phyloP scores from a whole-genome alignment of 2,888 invertebrate genomes.

The Priocnemis perturbator region DNA sequence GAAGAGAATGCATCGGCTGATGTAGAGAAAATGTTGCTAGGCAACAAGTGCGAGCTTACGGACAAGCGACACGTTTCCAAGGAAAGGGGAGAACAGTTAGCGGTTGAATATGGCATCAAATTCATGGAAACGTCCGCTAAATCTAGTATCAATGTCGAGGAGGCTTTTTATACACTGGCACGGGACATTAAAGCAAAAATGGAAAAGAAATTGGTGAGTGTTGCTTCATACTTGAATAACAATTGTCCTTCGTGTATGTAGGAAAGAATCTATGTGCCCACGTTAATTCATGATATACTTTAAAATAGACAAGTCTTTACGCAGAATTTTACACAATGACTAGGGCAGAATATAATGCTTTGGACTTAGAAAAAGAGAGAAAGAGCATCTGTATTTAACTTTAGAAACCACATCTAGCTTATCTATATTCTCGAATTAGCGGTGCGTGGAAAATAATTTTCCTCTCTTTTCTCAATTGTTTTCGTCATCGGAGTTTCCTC shows the following conservation, averaged over 20 bases:
- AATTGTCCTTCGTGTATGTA: background rate
- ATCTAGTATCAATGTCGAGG: slow-evolving; percentile 99
- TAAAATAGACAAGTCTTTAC: too few species aligned
- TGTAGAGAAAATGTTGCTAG: slow-evolving; percentile 99
- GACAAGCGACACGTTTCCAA: slow-evolving; percentile 96
- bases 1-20: slow-evolving; percentile 99
- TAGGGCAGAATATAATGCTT: too few species aligned
- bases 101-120: slow-evolving; percentile 98
- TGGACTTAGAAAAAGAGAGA: too few species aligned
- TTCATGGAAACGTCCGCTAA: slow-evolving; percentile 99
- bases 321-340: too few species aligned
- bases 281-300: too few species aligned
- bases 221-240: background rate
- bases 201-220: slow-evolving; percentile 96
- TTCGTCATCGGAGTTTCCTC: background rate
- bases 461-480: too few species aligned
- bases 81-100: slow-evolving; percentile 97
- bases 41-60: slow-evolving; percentile 99
- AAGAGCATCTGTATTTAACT: too few species aligned
- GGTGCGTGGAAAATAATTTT: too few species aligned
- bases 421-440: too few species aligned
- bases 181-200: slow-evolving; percentile 98
- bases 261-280: too few species aligned
- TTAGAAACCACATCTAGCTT: too few species aligned
- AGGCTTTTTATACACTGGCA: slow-evolving; percentile 98